These are phyloP conservation scores for Dryobotodes eremita DNA, from an alignment of 2,888 invertebrate species.

Conservation along the genomic window DNA sequence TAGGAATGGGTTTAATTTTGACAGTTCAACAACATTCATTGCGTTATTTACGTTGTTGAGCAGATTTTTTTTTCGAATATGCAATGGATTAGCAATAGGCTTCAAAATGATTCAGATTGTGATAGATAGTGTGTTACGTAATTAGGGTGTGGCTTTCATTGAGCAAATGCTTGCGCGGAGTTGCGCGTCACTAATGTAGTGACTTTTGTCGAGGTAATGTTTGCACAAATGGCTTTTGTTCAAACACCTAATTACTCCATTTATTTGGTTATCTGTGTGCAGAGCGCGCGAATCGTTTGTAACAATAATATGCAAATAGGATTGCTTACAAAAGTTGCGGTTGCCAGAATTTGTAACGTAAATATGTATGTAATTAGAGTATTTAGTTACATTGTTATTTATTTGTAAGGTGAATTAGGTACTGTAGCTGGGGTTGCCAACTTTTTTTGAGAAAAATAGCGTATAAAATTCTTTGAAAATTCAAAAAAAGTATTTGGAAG, in stretches of 20 bases:
- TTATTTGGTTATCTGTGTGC: constrained; percentile 18
- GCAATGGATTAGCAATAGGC: too few species aligned
- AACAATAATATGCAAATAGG: constrained; percentile 56
- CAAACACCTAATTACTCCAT: constrained; percentile 34
- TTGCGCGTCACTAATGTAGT: neutral
- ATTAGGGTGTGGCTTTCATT: too few species aligned
- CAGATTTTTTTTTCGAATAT: too few species aligned
- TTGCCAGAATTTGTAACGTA: constrained; percentile 42
- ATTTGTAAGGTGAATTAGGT: neutral
- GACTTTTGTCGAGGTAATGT: neutral
- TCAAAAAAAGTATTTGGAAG: too few species aligned
- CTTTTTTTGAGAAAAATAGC: too few species aligned
- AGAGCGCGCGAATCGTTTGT: constrained; percentile 38
- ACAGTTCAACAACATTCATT: too few species aligned
- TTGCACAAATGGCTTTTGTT: constrained; percentile 1
- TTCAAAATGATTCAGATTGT: too few species aligned
- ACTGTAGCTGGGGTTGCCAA: too few species aligned
- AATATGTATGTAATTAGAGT: constrained; percentile 37
- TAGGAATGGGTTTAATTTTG: too few species aligned
- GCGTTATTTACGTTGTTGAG: too few species aligned
- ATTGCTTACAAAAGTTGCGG: constrained; percentile 31
- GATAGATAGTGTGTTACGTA: too few species aligned
- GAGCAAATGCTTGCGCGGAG: neutral
- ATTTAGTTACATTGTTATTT: constrained; percentile 30
- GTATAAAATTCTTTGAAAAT: too few species aligned